Percentiles rank a stretch among this genome's conserved stretches.
Conservation (phyloP, 2,797 vertebrate genomes). For the Alcedo atthis region DNA sequence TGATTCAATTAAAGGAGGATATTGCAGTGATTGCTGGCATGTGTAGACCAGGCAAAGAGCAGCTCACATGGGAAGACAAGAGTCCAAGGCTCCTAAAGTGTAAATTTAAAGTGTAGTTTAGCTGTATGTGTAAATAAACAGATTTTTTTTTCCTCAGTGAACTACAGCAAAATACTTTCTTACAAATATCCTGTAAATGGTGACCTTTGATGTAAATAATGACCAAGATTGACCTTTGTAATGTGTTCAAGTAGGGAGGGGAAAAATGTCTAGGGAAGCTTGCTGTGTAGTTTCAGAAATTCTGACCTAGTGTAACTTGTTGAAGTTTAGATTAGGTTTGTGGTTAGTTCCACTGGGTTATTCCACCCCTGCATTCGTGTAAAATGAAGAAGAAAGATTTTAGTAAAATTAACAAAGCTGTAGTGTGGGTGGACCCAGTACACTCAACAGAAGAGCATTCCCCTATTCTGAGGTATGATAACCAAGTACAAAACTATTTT, state of each 20-base stretch:
- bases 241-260: background rate
- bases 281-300: background rate
- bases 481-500: background rate
- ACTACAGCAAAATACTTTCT: background rate
- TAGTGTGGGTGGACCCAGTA: background rate
- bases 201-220: too few relatives aligned
- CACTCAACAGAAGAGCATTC: background rate
- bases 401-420: background rate
- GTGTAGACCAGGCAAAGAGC: background rate
- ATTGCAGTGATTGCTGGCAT: background rate
- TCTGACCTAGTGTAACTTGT: background rate
- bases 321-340: background rate
- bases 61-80: background rate
- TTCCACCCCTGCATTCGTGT: background rate
- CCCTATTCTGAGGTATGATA: background rate
- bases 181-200: background rate
- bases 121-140: background rate
- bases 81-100: background rate
- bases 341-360: background rate
- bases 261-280: background rate
- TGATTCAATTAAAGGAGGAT: conserved; percentile 8
- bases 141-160: background rate
- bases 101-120: too few relatives aligned
- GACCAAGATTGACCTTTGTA: background rate
- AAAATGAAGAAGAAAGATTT: background rate